phyloP scores from a whole-genome alignment of 1,140 invertebrate genomes.

The Brachionus manjavacas region DNA sequence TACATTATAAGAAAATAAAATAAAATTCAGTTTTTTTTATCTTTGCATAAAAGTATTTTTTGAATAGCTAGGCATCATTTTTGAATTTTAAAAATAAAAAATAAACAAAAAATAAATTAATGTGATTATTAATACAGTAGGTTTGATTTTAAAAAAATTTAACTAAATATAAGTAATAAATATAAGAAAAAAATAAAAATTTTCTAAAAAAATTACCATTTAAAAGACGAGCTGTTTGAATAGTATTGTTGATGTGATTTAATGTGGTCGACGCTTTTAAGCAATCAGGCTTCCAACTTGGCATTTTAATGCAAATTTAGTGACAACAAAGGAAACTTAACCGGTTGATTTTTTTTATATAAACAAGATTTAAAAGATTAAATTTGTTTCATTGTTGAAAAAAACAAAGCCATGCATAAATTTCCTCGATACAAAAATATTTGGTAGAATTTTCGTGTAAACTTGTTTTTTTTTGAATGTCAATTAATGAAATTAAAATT shows the following conservation, averaged over 20 bases:
- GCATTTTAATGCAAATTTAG: not conserved
- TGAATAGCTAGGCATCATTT: too few species aligned
- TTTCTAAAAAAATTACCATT: slow-evolving; percentile 20
- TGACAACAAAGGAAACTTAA: not conserved
- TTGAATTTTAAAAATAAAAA: too few species aligned
- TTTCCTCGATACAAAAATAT: not conserved
- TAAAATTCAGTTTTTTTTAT: too few species aligned
- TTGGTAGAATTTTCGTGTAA: not conserved
- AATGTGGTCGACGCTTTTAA: slow-evolving; percentile 26
- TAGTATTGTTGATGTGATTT: not conserved
- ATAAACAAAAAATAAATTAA: too few species aligned
- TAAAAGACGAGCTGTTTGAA: slow-evolving; percentile 33
- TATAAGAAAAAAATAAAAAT: not conserved
- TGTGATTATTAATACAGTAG: too few species aligned
- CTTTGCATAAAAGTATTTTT: too few species aligned
- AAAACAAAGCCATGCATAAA: not conserved
- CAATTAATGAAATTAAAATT: not conserved
- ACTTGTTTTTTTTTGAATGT: not conserved
- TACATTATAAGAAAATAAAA: too few species aligned
- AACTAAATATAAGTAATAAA: not conserved
- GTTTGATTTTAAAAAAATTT: too few species aligned
- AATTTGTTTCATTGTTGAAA: not conserved
- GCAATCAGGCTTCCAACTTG: slow-evolving; percentile 41
- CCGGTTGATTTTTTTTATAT: not conserved
- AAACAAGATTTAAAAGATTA: not conserved